Percentiles rank a stretch among this genome's conserved stretches.
phyloP scores from a whole-genome alignment of 2,113 vertebrate species.

The Phyllostomus discolor region DNA sequence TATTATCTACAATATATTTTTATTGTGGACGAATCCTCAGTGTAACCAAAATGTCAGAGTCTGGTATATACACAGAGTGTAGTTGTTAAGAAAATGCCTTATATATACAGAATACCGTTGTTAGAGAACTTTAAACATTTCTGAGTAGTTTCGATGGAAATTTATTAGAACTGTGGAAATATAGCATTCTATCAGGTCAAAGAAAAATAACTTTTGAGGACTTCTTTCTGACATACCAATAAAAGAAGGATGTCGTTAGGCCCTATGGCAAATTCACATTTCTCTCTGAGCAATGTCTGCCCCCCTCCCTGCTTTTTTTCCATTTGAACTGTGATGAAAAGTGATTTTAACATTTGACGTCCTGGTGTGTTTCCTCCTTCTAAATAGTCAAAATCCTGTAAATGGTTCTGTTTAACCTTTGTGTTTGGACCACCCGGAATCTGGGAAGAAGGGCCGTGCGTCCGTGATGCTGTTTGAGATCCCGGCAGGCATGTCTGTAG shows the following conservation, averaged over 20 bases:
- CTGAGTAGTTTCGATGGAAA: not conserved
- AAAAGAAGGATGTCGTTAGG: not conserved
- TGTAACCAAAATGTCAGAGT: slow-evolving; percentile 36
- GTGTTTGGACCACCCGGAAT: slow-evolving; percentile 36
- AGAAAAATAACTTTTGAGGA: slow-evolving; percentile 3
- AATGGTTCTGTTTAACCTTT: slow-evolving; percentile 33
- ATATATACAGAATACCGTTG: not conserved
- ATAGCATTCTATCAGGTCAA: not conserved
- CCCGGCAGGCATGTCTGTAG: not conserved
- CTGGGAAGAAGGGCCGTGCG: not conserved
- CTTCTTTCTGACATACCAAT: not conserved
- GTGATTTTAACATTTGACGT: slow-evolving; percentile 53
- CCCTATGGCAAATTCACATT: not conserved
- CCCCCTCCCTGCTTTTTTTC: not conserved
- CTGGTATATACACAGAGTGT: not conserved
- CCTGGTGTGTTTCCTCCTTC: slow-evolving; percentile 14
- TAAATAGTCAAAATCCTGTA: slow-evolving; percentile 35
- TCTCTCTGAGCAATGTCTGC: not conserved
- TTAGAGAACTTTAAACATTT: slow-evolving; percentile 9
- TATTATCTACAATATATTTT: slow-evolving; percentile 60
- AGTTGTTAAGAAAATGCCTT: not conserved
- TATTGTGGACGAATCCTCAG: slow-evolving; percentile 33
- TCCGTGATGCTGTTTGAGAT: not conserved
- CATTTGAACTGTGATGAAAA: slow-evolving; percentile 39
- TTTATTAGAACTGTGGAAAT: not conserved